These are phyloP conservation scores for Paradoxurus hermaphroditus DNA, from an alignment of 2,113 vertebrate genomes.

Conservation along the genomic window DNA sequence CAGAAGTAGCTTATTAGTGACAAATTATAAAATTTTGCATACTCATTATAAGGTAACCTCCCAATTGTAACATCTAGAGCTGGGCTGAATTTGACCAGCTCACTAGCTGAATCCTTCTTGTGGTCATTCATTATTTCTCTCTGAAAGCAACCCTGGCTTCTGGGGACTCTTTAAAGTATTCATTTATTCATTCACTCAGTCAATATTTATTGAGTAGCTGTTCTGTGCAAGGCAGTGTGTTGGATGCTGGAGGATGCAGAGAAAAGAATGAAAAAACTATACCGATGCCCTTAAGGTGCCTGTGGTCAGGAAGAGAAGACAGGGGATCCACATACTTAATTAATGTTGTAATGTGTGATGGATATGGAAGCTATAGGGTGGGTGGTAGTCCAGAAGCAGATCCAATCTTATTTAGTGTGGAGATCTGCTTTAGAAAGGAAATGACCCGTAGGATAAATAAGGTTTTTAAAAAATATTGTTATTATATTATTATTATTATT, in stretches of 20 bases:
- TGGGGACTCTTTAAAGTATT: constrained; percentile 1
- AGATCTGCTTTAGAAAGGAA: background rate
- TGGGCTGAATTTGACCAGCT: background rate
- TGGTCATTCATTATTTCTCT: background rate
- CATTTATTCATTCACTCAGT: background rate
- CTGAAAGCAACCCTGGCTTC: background rate
- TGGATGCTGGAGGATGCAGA: background rate
- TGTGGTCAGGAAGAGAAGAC: background rate
- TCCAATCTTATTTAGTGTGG: background rate
- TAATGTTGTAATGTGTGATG: background rate
- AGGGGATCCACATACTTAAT: background rate
- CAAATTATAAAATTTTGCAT: background rate
- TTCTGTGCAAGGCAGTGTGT: background rate
- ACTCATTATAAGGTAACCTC: background rate
- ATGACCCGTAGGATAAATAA: background rate
- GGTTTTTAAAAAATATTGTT: background rate
- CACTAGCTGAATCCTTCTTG: background rate
- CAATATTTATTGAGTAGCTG: constrained; percentile 22
- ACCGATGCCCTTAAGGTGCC: background rate
- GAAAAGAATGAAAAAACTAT: background rate
- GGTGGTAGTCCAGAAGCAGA: background rate
- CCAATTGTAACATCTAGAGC: background rate
- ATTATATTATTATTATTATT: background rate
- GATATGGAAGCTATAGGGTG: background rate
- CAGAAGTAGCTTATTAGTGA: background rate